Evolutionary conservation across 2,797 vertebrate genomes (phyloP).

Genomic region (Cuniculus paca): DNA sequence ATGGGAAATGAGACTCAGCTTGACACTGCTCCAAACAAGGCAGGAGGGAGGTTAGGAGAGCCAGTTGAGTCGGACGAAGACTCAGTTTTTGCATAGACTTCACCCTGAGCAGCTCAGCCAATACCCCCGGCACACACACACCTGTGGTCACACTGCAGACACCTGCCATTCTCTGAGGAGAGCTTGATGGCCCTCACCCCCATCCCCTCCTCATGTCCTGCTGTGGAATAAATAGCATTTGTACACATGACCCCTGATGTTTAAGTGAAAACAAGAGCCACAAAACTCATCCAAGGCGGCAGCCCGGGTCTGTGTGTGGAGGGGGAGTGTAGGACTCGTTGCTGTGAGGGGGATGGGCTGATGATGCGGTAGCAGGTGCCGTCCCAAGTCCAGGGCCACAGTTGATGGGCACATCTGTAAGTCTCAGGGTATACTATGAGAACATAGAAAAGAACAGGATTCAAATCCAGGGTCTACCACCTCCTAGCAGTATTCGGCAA

Average conservation of each 20-base stretch:
- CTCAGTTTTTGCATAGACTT: background rate
- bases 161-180: background rate
- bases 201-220: background rate
- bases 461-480: background rate
- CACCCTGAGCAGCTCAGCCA: background rate
- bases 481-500: background rate
- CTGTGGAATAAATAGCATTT: background rate
- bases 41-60: background rate
- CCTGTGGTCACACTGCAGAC: background rate
- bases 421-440: background rate
- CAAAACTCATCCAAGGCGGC: background rate
- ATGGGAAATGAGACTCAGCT: background rate
- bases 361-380: background rate
- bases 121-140: background rate
- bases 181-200: background rate
- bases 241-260: background rate
- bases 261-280: background rate
- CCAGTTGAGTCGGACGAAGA: background rate
- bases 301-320: rapidly evolving
- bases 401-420: too few species aligned
- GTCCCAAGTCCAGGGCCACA: background rate
- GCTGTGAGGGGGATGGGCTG: background rate
- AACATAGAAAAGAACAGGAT: background rate
- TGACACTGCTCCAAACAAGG: background rate
- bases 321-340: background rate